Evolutionary conservation across 2,888 invertebrate species (phyloP), one percentile per base, ranked within the genome.

Genomic region (Drosophila borborema): DNA sequence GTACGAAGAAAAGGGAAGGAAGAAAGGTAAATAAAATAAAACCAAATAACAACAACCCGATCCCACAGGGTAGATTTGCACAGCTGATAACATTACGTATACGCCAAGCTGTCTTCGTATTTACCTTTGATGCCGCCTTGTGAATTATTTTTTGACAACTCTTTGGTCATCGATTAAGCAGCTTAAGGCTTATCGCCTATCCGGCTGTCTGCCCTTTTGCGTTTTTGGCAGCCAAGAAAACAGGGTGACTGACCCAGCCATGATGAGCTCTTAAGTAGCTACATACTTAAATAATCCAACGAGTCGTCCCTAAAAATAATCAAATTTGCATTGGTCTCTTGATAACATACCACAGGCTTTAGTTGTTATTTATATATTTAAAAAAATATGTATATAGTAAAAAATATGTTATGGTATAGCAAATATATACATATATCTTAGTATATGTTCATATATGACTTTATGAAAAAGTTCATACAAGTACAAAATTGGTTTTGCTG

Each of bases 91-190:
- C 80, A 84, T 86, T 86, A 89, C 89, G 87, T 89, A 86, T 89
- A 89, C 89, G 85, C 75, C 77, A 56, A 69, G 75, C 77, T 75
- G 89, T 87, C 85, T 61, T 73, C 88, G 82, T 82, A 85, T 82
- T 86, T 72, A 76, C 87, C 85, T 87, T 83, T 79, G 61, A 68
- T 65, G 65, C 62, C 72, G 65, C 77, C 71, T 77, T 88, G 89
- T 83, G 90, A 87, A 90, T 89, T 87, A 90, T 86, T 89, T 85
- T 82, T 87, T 87, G 87, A 87, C 87, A 87, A 87, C 86, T 89
- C 82, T 83, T 70, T 88, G 87, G 82, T 90, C 86, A 87, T 87
- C 87, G 90, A 87, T 87, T 87, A 87, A 88, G 89, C 89, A 83
- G 87, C 89, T 89, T 88, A 88, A 80, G 86, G 86, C 86, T 86